A percentile compares a stretch with the other conserved stretches of the same genome.
phyloP scores from a whole-genome alignment of 2,888 invertebrate species.

The Pycnomerus fuliginosus region DNA sequence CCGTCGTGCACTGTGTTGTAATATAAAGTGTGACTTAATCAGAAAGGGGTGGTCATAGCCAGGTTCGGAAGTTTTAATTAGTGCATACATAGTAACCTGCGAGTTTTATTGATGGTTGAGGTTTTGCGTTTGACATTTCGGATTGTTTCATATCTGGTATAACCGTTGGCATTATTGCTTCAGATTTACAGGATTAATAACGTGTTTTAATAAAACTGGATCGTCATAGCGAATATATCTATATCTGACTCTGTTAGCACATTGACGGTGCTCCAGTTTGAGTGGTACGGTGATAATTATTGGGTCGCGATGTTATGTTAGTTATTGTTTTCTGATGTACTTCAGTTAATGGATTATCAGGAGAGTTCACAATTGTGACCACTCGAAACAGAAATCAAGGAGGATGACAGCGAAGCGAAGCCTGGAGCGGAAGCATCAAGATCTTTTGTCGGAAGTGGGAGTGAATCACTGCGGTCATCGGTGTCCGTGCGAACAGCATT shows the following conservation, averaged over 20 bases:
- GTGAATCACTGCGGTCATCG: slow-evolving; percentile 20
- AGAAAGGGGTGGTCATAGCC: slow-evolving; percentile 13
- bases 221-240: slow-evolving; percentile 10
- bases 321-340: slow-evolving; percentile 20
- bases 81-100: slow-evolving; percentile 12
- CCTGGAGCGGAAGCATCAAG: slow-evolving; percentile 15
- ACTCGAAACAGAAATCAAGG: slow-evolving; percentile 12
- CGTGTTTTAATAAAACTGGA: slow-evolving; percentile 14
- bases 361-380: slow-evolving; percentile 9
- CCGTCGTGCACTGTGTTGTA: slow-evolving; percentile 12
- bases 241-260: slow-evolving; percentile 7
- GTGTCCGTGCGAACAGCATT: slow-evolving; percentile 22
- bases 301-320: slow-evolving; percentile 11
- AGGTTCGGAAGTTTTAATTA: slow-evolving; percentile 18
- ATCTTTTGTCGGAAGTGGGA: slow-evolving; percentile 19
- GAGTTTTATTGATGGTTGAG: slow-evolving; percentile 14
- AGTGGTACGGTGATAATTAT: slow-evolving; percentile 16
- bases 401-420: slow-evolving; percentile 10
- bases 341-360: slow-evolving; percentile 22
- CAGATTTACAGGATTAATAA: slow-evolving; percentile 13
- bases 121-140: slow-evolving; percentile 21
- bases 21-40: slow-evolving; percentile 18
- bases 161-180: slow-evolving; percentile 13
- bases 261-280: slow-evolving; percentile 10
- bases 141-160: slow-evolving; percentile 19